These are phyloP conservation scores for Thalassoma bifasciatum DNA, from an alignment of 2,113 vertebrate species.

Conservation along the genomic window DNA sequence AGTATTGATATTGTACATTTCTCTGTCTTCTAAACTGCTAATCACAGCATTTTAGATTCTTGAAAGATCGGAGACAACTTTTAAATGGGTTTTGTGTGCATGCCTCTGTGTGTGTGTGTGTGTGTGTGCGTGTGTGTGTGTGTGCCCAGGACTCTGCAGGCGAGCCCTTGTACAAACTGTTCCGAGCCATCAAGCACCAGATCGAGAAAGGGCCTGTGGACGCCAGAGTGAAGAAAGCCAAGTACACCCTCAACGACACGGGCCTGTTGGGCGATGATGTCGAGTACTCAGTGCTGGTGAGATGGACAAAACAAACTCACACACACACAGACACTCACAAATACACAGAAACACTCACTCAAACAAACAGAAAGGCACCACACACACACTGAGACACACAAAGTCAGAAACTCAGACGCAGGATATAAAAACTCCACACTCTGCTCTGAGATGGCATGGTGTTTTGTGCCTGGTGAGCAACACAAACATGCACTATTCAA, in stretches of 20 bases:
- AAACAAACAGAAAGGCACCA: background rate
- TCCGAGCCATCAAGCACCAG: constrained; percentile 98
- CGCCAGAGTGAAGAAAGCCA: constrained; percentile 94
- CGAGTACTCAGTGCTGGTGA: constrained; percentile 92
- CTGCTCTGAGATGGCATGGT: constrained; percentile 44
- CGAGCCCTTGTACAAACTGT: constrained; percentile 96
- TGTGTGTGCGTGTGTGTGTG: constrained; percentile 25
- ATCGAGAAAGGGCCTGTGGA: constrained; percentile 98
- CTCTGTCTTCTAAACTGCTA: constrained; percentile 46
- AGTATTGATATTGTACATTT: constrained; percentile 35
- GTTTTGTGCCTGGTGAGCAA: constrained; percentile 42
- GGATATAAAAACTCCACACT: constrained; percentile 29
- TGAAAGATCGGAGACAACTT: constrained; percentile 42
- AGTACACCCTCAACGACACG: constrained; percentile 97
- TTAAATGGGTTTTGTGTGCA: constrained; percentile 35
- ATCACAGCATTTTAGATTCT: constrained; percentile 57
- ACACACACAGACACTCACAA: background rate
- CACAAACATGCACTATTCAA: constrained; percentile 26
- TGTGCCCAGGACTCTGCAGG: constrained; percentile 91
- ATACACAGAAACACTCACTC: background rate
- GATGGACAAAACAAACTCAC: background rate
- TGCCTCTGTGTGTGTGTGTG: constrained; percentile 27
- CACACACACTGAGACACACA: background rate
- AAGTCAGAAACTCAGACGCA: constrained; percentile 1
- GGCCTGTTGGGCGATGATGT: constrained; percentile 95